These are phyloP conservation scores for Hirtodrosophila duncani DNA, from an alignment of 2,888 invertebrate genomes.

Conservation along the genomic window DNA sequence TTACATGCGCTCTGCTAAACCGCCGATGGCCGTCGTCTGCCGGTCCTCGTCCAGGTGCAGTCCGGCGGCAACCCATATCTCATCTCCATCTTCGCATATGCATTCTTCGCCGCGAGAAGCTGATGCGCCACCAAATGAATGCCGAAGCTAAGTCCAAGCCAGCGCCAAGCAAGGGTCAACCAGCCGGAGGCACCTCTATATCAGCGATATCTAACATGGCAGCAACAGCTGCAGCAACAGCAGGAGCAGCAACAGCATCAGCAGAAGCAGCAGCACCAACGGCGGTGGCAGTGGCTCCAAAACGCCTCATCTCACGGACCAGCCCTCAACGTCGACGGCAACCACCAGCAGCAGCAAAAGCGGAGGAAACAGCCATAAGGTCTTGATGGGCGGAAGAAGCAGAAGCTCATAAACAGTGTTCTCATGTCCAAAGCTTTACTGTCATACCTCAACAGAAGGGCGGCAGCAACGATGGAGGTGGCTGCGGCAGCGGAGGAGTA, in stretches of 20 bases:
- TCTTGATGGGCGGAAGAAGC: no score
- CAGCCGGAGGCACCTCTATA: no score
- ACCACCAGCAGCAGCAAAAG: slow-evolving; percentile 59
- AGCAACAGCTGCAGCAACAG: slow-evolving; percentile 56
- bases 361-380: no score
- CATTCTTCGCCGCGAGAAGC: slow-evolving; percentile 83
- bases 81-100: slow-evolving; percentile 87
- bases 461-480: no score
- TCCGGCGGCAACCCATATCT: slow-evolving; percentile 88
- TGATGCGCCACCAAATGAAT: slow-evolving; percentile 81
- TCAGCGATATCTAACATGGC: no score
- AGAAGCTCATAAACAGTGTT: no score
- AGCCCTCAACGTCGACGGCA: slow-evolving; percentile 64
- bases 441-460: no score
- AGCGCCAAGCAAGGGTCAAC: slow-evolving; percentile 34
- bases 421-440: no score
- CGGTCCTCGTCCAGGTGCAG: slow-evolving; percentile 84
- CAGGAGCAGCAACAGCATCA: no score
- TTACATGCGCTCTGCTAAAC: slow-evolving; percentile 79
- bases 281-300: slow-evolving; percentile 23
- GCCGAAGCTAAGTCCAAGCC: slow-evolving; percentile 42
- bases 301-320: slow-evolving; percentile 46
- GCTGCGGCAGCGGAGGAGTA: no score
- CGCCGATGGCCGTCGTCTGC: slow-evolving; percentile 81
- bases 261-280: slow-evolving; percentile 56